Base-by-base conservation (phyloP, 1,140 invertebrate genomes). In the Lucilia sericata region DNA sequence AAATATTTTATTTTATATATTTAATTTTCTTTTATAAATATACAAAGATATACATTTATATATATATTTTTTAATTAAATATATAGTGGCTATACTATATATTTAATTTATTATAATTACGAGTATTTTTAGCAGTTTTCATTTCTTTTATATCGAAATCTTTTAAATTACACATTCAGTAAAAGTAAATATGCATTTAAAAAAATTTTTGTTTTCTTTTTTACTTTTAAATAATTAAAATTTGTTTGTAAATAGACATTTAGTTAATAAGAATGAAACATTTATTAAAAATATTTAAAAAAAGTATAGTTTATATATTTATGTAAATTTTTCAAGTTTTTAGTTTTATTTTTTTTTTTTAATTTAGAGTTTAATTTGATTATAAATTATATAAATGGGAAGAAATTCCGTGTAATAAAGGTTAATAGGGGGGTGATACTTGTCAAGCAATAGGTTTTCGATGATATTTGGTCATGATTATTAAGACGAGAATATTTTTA, bases 41-140 rank as follows among this genome's bases (percentile, higher is more conserved):
- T 82, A 65, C 51, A 82, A 82, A 82, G 51, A 42, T 70, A 82
- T 82, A 70, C 60, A 82, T 82, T 65, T 82, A 82, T 82, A 82
- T 82, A 36, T 75, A 75, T 30, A 30, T 30, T 30, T 30, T 82
- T 19, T 78, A 14, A 34, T 34, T 78, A 78, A 25, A 80, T 80
- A 80, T 80, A 49, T 80, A 34, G 2, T 75, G 34, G 14, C n/a
- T 80, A 78, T 47, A 19, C n/a, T 78, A 49, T 80, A 80, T 51
- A 80, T 51, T 21, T 42, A 47, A 19, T 76, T 76, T 76, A 0
- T 42, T 75, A 42, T 42, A 42, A 42, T 42, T 42, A 42, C 42
- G 42, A 76, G 34, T 49, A 47, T 78, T 17, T 21, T 34, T 80
- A 25, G 65, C 65, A 70, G 65, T 70, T 70, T 70, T 19, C 42